A percentile compares a stretch with the other conserved stretches of the same genome.
These are phyloP conservation scores for Nesoenas mayeri DNA, from an alignment of 2,113 vertebrate species.

Conservation along the genomic window DNA sequence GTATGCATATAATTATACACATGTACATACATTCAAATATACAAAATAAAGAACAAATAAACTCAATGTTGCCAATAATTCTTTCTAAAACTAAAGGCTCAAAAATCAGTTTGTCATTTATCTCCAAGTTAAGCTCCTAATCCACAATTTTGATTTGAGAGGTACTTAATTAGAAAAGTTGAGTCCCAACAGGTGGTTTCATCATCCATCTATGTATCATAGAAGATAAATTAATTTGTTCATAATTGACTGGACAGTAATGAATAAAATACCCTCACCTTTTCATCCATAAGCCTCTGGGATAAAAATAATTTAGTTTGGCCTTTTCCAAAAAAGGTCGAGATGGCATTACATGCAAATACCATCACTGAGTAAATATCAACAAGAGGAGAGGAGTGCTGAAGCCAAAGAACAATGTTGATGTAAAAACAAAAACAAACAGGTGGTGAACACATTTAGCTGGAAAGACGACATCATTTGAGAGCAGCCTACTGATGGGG, in stretches of 20 bases:
- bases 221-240: background rate
- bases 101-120: background rate
- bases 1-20: background rate
- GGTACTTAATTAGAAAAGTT: background rate
- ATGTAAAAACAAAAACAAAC: background rate
- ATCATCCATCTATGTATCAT: background rate
- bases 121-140: background rate
- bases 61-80: background rate
- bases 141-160: background rate
- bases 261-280: background rate
- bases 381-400: background rate
- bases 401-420: background rate
- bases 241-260: background rate
- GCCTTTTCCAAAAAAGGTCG: background rate
- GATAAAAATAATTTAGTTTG: background rate
- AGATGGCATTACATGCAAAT: background rate
- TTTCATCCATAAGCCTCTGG: background rate
- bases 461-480: background rate
- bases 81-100: background rate
- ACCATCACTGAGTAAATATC: background rate
- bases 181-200: background rate
- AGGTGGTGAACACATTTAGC: background rate
- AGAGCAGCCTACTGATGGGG: background rate
- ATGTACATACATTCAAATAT: background rate
- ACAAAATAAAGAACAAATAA: background rate